These are phyloP conservation scores for Dromiciops gliroides DNA, from an alignment of 2,113 vertebrate genomes.

Conservation along the genomic window DNA sequence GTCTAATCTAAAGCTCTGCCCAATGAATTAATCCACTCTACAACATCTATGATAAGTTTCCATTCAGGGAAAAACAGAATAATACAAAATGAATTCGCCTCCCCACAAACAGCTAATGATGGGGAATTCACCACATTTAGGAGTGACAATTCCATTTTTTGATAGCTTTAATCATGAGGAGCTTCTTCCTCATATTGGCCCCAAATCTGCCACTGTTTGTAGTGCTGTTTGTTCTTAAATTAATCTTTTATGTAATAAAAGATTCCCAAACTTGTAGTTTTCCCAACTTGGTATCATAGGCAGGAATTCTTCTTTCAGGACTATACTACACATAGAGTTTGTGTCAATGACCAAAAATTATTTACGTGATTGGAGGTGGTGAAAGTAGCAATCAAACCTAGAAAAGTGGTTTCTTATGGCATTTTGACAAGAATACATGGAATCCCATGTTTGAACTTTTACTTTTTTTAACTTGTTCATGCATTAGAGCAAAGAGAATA, in stretches of 20 bases:
- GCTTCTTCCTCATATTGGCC: neutral
- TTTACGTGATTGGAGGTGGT: neutral
- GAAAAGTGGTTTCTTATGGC: neutral
- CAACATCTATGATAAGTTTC: neutral
- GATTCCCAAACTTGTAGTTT: neutral
- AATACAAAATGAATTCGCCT: neutral
- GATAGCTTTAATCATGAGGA: neutral
- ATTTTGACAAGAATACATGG: constrained; percentile 37
- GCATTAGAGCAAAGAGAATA: constrained; percentile 68
- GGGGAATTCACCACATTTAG: neutral
- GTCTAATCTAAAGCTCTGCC: neutral
- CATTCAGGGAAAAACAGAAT: neutral
- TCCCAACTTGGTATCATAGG: neutral
- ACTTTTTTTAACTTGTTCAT: constrained; percentile 11
- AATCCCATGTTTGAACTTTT: constrained; percentile 62
- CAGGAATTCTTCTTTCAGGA: neutral
- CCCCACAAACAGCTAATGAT: neutral
- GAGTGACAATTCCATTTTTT: neutral
- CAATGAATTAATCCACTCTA: neutral
- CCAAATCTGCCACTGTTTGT: neutral
- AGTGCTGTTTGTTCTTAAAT: neutral
- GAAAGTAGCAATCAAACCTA: neutral
- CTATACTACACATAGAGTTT: neutral
- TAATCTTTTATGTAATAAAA: neutral
- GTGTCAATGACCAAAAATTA: neutral